Conservation (phyloP, 2,797 vertebrate genomes). For the Anas bahamensis region DNA sequence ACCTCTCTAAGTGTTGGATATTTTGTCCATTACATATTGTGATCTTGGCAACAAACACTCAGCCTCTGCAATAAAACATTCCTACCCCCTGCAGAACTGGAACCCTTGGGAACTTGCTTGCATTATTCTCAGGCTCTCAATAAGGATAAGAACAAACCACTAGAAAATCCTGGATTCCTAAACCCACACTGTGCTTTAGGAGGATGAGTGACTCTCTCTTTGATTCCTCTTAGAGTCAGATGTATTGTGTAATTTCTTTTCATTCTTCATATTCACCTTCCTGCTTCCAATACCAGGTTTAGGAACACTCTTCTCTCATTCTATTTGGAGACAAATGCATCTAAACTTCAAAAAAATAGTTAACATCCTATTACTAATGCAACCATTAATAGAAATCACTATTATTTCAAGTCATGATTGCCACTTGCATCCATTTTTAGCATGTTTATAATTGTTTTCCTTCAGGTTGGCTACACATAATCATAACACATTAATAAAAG, state of each 20-base stretch:
- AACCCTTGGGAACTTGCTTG: background rate
- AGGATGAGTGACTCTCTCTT: background rate
- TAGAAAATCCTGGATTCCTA: conserved; percentile 1
- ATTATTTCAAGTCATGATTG: background rate
- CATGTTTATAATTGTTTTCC: background rate
- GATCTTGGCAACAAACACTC: background rate
- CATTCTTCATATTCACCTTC: background rate
- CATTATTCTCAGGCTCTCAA: background rate
- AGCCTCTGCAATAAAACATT: background rate
- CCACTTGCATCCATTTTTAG: background rate
- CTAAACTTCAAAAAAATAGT: background rate
- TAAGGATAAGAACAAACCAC: background rate
- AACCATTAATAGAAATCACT: background rate
- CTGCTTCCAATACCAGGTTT: background rate
- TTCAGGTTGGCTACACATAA: background rate
- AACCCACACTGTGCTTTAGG: background rate
- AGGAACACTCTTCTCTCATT: background rate
- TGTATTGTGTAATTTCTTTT: background rate
- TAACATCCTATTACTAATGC: background rate
- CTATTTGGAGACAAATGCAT: background rate
- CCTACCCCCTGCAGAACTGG: background rate
- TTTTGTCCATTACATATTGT: background rate
- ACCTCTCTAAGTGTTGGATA: background rate
- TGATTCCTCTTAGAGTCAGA: background rate
- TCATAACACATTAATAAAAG: background rate